These are phyloP conservation scores for Choristoneura rosaceana DNA, from an alignment of 2,888 invertebrate species.

Conservation along the genomic window DNA sequence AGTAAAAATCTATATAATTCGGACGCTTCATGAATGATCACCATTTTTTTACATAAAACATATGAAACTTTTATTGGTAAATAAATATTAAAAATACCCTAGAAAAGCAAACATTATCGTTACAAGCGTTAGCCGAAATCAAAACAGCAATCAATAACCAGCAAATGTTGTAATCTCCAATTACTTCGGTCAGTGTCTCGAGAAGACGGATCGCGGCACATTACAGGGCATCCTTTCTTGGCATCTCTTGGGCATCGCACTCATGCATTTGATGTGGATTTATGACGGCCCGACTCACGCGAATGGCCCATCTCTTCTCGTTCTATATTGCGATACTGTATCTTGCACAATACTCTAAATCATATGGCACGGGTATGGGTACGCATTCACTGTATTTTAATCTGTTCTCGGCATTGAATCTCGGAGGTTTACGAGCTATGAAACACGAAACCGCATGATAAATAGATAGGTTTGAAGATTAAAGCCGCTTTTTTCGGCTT, in stretches of 20 bases:
- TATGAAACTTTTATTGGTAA: too few species aligned
- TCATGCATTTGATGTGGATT: conserved; percentile 45
- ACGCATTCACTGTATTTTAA: conserved; percentile 43
- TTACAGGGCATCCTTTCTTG: conserved; percentile 54
- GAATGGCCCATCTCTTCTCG: conserved; percentile 51
- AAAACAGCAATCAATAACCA: conserved; percentile 38
- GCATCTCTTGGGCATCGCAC: conserved; percentile 38
- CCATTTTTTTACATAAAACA: too few species aligned
- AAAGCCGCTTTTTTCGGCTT: conserved; percentile 22
- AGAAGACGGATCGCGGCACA: conserved; percentile 62
- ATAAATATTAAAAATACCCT: too few species aligned
- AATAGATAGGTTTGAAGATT: conserved; percentile 38
- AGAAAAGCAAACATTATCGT: too few species aligned
- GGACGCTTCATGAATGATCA: too few species aligned
- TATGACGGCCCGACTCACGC: conserved; percentile 47
- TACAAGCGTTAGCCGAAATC: conserved; percentile 19
- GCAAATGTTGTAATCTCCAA: conserved; percentile 58
- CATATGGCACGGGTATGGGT: conserved; percentile 41
- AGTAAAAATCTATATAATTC: too few species aligned
- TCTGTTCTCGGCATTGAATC: conserved; percentile 42
- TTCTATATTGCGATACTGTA: conserved; percentile 42
- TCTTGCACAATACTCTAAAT: conserved; percentile 42
- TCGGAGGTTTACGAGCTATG: conserved; percentile 37
- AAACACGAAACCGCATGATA: conserved; percentile 42
- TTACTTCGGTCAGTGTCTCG: conserved; percentile 60